Evolutionary conservation across 2,797 vertebrate genomes (phyloP).

Genomic region (Catamblyrhynchus diadema): DNA sequence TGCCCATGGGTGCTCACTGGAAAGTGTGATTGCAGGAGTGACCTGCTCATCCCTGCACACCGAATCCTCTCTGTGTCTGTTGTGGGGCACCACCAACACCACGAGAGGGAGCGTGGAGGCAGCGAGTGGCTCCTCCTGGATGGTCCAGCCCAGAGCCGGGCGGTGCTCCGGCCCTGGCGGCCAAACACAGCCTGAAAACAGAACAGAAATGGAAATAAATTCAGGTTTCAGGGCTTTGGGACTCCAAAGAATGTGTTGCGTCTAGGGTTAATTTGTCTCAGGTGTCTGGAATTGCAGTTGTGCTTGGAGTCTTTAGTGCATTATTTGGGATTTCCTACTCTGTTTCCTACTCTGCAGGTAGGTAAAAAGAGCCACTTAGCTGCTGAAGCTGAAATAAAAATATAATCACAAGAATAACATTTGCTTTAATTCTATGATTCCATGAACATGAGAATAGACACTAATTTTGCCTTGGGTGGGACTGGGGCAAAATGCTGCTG

Average conservation of each 20-base stretch:
- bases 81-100: not conserved
- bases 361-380: not conserved
- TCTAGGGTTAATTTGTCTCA: not conserved
- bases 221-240: not conserved
- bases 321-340: not conserved
- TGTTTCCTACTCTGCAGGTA: not conserved
- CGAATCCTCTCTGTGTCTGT: fast-evolving
- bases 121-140: fast-evolving
- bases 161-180: not conserved
- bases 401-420: not conserved
- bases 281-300: not conserved
- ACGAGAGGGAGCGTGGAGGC: not conserved
- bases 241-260: not conserved
- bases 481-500: not conserved
- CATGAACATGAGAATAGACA: not conserved
- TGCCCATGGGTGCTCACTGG: fast-evolving
- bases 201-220: not conserved
- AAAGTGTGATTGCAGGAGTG: fast-evolving
- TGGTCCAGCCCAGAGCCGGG: fast-evolving
- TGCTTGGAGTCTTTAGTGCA: not conserved
- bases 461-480: not conserved
- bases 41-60: not conserved
- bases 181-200: not conserved
- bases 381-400: not conserved
- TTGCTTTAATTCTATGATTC: not conserved